Base-by-base conservation (phyloP, 2,888 invertebrate species). In the Dryadula phaetusa region DNA sequence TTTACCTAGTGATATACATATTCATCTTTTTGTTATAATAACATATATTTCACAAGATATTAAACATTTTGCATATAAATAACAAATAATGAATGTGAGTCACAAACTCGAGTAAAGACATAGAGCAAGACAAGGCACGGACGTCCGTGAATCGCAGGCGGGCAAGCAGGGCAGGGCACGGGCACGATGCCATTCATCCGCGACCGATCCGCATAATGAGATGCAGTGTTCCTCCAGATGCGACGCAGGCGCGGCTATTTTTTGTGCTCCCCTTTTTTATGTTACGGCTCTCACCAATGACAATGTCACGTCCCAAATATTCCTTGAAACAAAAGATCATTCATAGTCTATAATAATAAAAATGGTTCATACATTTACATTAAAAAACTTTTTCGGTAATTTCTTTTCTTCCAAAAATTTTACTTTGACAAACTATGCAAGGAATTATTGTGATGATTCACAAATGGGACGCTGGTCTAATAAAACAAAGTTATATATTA, bases 201-300 rank as follows among this genome's bases (percentile, higher is more conserved):
- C 80, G 87, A 87, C 89, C 82, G 85, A 81, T 84, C 82, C 84
- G 83, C 84, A 86, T 90, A 89, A 90, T 88, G 87, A 87, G 87
- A 87, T 89, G 90, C 90, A 88, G 84, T 85, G 84, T 85, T 84
- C 84, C 83, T 82, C 88, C 92, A 91, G 90, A 91, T 91, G 91
- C 86, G 87, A 84, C 87, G 87, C 91, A 91, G 88, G 86, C 90
- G 90, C 86, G 86, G 85, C 88, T 82, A 81, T 82, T 88, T 88
- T 88, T 90, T 90, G 85, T 85, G 82, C 81, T 79, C 79, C 80
- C 76, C 77, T 78, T 84, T 82, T 83, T 52, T 84, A 77, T 78
- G 75, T 72, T 74, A 73, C 71, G 70, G 70, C 76, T 73, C 74
- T 69, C 70, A 74, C 74, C 74, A 76, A 72, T 76, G 77, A 77